Conservation (phyloP, 2,888 invertebrate species). For the Nycteola revayana region DNA sequence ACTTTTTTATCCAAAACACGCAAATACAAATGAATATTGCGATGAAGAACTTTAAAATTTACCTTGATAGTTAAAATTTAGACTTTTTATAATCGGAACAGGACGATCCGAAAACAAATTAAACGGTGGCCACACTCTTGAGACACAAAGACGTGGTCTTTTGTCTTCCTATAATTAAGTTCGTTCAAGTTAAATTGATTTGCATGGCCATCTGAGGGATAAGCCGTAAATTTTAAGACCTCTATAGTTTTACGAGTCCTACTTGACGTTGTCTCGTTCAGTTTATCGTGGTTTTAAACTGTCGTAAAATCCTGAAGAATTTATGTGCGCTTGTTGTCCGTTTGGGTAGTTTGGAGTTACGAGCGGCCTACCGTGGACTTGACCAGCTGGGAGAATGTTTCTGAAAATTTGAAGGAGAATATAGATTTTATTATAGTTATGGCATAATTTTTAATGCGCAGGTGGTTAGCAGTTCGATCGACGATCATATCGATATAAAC, state of each 20-base stretch:
- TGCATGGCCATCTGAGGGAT: conserved; percentile 33
- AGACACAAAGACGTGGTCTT: conserved; percentile 35
- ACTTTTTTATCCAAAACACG: no score
- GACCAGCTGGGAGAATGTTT: conserved; percentile 1
- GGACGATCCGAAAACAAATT: no score
- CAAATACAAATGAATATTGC: no score
- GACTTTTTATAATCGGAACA: no score
- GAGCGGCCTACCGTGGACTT: conserved; percentile 1
- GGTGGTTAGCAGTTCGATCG: no score
- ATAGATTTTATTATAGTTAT: no score
- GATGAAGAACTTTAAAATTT: no score
- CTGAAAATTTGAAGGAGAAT: no score
- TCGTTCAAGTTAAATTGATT: conserved; percentile 43
- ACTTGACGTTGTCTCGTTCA: conserved; percentile 11
- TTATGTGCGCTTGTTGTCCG: no score
- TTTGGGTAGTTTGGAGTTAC: conserved; percentile 11
- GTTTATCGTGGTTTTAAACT: conserved; percentile 23
- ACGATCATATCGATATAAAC: no score
- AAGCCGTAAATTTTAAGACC: conserved; percentile 27
- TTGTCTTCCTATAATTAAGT: conserved; percentile 44
- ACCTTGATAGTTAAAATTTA: no score
- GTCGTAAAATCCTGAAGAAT: conserved; percentile 21
- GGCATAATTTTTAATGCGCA: no score
- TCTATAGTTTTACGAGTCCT: conserved; percentile 28
- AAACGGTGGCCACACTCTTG: not conserved